phyloP scores from a whole-genome alignment of 2,113 vertebrate genomes.

The Corythornis cristatus region DNA sequence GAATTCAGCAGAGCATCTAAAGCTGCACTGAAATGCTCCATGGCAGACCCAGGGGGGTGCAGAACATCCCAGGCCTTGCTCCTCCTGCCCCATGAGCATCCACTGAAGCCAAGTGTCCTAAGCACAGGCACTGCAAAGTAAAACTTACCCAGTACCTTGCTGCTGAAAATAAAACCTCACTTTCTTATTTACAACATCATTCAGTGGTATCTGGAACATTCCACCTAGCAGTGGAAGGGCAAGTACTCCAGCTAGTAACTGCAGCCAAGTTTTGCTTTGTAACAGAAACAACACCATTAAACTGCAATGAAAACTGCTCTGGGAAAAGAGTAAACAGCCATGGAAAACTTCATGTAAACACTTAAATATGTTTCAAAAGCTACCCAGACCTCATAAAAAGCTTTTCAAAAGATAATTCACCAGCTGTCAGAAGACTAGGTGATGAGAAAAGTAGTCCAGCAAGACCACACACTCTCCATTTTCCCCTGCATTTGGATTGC shows the following conservation, averaged over 20 bases:
- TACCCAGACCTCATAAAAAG: constrained; percentile 54
- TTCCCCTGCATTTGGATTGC: background rate
- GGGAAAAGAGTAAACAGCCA: constrained; percentile 41
- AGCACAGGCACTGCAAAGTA: background rate
- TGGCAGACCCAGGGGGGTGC: background rate
- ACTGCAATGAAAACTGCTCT: constrained; percentile 32
- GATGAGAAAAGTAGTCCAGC: constrained; percentile 31
- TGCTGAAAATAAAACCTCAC: background rate
- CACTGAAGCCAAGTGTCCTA: background rate
- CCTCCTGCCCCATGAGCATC: background rate
- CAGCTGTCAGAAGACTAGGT: constrained; percentile 50
- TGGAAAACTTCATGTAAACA: constrained; percentile 48
- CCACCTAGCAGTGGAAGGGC: background rate
- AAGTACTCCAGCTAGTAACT: background rate
- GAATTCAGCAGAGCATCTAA: background rate
- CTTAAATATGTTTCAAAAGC: constrained; percentile 24
- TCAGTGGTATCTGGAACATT: constrained; percentile 35
- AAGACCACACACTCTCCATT: background rate
- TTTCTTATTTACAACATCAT: background rate
- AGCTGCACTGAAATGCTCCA: background rate
- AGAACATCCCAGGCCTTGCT: background rate
- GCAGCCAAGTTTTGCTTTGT: constrained; percentile 40
- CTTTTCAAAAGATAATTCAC: constrained; percentile 63
- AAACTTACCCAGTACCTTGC: background rate
- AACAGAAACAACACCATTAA: constrained; percentile 55